Percentiles rank a stretch among this genome's conserved stretches.
phyloP scores from a whole-genome alignment of 2,113 vertebrate genomes.

The Takifugu flavidus region DNA sequence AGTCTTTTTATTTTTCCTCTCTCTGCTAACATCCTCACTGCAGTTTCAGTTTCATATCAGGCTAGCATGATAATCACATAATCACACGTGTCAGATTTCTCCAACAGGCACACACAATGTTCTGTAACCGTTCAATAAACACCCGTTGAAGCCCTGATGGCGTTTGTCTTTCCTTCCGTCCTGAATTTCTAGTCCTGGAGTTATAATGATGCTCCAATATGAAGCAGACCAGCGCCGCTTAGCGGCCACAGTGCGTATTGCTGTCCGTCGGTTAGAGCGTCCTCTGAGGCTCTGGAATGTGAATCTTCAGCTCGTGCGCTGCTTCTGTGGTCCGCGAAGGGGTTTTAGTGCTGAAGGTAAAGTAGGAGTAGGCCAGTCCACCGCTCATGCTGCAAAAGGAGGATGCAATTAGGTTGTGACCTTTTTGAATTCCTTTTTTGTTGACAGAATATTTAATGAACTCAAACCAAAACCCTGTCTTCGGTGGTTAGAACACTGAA shows the following conservation, averaged over 20 bases:
- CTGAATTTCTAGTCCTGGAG: not conserved
- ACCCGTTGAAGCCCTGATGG: constrained; percentile 44
- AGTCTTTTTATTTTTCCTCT: constrained; percentile 31
- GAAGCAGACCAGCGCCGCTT: constrained; percentile 39
- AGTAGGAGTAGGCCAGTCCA: constrained; percentile 83
- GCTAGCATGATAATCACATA: constrained; percentile 64
- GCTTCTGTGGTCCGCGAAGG: not conserved
- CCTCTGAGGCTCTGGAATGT: constrained; percentile 1
- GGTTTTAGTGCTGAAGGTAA: constrained; percentile 68
- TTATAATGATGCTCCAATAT: constrained; percentile 46
- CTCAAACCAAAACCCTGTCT: too few relatives aligned
- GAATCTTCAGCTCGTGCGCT: constrained; percentile 27
- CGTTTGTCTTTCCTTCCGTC: not conserved
- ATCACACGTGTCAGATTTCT: constrained; percentile 57
- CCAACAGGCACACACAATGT: constrained; percentile 60
- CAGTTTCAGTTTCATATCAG: constrained; percentile 48
- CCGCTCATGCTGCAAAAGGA: constrained; percentile 81
- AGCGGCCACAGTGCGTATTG: constrained; percentile 17
- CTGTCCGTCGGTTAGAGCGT: not conserved
- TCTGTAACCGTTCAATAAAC: constrained; percentile 74
- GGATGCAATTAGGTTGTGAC: not conserved
- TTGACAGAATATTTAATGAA: too few relatives aligned
- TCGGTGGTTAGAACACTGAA: too few relatives aligned
- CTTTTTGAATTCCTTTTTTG: too few relatives aligned
- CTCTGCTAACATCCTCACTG: constrained; percentile 48